These are phyloP conservation scores for Monodelphis domestica DNA, from an alignment of 2,797 vertebrate genomes.

Conservation along the genomic window DNA sequence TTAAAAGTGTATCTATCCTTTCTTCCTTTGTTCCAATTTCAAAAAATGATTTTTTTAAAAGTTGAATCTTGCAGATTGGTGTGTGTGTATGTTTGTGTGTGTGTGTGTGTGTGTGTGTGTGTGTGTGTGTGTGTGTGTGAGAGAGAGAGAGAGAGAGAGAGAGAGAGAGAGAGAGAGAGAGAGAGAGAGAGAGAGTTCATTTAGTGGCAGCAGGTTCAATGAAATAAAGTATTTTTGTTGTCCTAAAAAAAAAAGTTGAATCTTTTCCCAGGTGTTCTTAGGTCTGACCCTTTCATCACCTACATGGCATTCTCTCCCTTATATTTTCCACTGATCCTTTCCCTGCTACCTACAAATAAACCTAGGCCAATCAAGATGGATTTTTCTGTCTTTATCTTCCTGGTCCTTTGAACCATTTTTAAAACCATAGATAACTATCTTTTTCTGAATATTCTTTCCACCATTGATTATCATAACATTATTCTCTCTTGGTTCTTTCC, in stretches of 20 bases:
- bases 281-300: background rate
- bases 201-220: too few species aligned
- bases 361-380: background rate
- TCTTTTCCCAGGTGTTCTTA: background rate
- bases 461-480: background rate
- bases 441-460: background rate
- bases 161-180: too few species aligned
- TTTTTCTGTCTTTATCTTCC: background rate
- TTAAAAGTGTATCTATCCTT: background rate
- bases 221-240: too few species aligned
- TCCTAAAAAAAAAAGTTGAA: too few species aligned
- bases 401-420: background rate
- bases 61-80: too few species aligned
- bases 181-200: too few species aligned
- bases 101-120: too few species aligned
- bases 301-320: background rate
- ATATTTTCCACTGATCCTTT: background rate
- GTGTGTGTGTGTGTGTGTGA: too few species aligned
- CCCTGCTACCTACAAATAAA: background rate
- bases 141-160: too few species aligned
- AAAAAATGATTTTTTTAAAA: too few species aligned
- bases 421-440: background rate
- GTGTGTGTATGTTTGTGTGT: too few species aligned
- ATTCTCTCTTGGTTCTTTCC: background rate
- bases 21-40: background rate